Evolutionary conservation across 2,797 vertebrate species (phyloP).

Genomic region (Danionella dracula): DNA sequence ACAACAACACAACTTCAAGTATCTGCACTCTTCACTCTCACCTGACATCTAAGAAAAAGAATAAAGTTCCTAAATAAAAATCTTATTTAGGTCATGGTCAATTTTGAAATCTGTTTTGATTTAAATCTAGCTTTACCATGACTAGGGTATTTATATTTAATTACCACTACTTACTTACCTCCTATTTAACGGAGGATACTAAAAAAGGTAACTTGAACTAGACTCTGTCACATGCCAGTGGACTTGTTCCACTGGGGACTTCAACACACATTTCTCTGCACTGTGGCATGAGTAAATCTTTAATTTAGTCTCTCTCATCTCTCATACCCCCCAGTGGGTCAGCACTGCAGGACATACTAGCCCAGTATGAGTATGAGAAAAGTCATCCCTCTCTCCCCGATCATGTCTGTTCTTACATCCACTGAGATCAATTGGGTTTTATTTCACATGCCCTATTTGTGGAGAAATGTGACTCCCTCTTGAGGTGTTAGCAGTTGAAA

Average conservation of each 20-base stretch:
- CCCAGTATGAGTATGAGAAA: slow-evolving; percentile 3
- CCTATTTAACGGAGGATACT: no score
- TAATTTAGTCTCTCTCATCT: slow-evolving; percentile 34
- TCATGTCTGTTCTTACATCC: slow-evolving; percentile 14
- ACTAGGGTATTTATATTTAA: no score
- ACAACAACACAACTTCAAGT: no score
- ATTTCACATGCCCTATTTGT: slow-evolving; percentile 8
- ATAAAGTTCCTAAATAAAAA: no score
- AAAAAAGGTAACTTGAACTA: background rate
- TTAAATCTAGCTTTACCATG: no score
- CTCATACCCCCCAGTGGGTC: slow-evolving; percentile 12
- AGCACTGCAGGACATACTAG: background rate
- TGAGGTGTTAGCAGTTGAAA: background rate
- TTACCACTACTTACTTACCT: no score
- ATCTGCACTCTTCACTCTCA: no score
- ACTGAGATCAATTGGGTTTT: slow-evolving; percentile 23
- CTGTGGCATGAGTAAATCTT: slow-evolving; percentile 22
- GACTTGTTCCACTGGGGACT: slow-evolving; percentile 5
- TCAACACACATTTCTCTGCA: background rate
- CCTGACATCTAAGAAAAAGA: no score
- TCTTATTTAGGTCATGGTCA: no score
- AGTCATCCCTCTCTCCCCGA: slow-evolving; percentile 5
- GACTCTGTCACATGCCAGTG: background rate
- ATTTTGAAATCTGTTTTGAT: no score
- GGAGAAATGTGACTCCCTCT: background rate